Evolutionary conservation across 1,140 invertebrate genomes (phyloP), one percentile per base, ranked within the genome.

Genomic region (Neodiprion lecontei): DNA sequence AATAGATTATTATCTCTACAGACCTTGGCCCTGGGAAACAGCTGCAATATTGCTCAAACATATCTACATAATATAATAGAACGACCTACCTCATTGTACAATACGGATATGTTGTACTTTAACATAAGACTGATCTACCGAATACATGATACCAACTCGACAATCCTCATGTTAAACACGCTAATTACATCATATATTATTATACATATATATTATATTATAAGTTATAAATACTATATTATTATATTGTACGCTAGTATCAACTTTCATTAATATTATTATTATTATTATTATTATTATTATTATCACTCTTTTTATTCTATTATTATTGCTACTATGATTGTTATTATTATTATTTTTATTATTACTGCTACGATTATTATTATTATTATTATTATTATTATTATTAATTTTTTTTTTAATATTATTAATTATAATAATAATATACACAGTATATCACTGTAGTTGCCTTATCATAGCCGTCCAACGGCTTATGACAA

Each of bases 21-120:
- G 48, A 78, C 28, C 28, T 78, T 77, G 82, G 79, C 76, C 77
- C 79, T 79, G 84, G 84, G 84, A 86, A 81, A 82, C 78, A 83
- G 82, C 72, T 85, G 84, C 84, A 86, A 86, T 86, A 85, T 79
- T 81, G 79, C 78, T 84, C 82, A 83, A 81, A 47, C 67, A 47
- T 14, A 69, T 23, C 53, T 28, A 71, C 11, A 61, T 47, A 50
- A 40, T 10, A 50, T 48, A 49, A 47, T 75, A 67, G 61, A 71
- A 69, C 70, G 70, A 77, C 72, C 69, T 81, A 80, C 79, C 79
- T 81, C 79, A 70, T 75, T 69, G 69, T 75, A 72, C 78, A 76
- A 72, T 40, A 40, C 66, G 77, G 47, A 50, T 71, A 48, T 73
- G 49, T 61, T n/a, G 10, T 7, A 66, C 23, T 69, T 71, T 68